phyloP scores from a whole-genome alignment of 2,113 vertebrate species.

The Misgurnus mizolepis region DNA sequence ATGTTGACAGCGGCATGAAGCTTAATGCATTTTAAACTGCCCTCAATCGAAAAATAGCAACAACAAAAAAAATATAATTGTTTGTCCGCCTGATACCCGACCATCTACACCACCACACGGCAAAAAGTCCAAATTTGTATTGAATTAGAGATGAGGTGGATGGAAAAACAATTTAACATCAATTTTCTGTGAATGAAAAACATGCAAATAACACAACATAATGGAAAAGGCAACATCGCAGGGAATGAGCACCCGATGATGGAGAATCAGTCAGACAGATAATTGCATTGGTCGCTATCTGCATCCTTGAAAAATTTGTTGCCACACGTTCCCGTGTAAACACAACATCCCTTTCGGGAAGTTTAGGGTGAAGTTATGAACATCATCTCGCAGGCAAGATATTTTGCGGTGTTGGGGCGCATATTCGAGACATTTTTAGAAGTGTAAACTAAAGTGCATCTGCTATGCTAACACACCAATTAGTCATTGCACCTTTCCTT shows the following conservation, averaged over 20 bases:
- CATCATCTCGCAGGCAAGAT: not conserved
- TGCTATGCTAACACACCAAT: constrained; percentile 9
- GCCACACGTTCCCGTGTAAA: not conserved
- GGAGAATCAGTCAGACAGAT: constrained; percentile 53
- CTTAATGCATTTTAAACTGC: constrained; percentile 18
- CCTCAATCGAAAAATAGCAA: not conserved
- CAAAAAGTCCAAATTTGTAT: constrained; percentile 45
- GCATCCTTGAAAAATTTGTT: constrained; percentile 21
- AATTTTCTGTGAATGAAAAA: constrained; percentile 51
- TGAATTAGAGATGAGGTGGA: constrained; percentile 44
- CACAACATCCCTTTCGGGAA: too few relatives aligned
- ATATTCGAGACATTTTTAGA: not conserved
- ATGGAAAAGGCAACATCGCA: constrained; percentile 39
- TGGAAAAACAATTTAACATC: constrained; percentile 52
- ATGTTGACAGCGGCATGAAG: constrained; percentile 24
- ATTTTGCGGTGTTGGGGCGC: not conserved
- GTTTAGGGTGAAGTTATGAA: not conserved
- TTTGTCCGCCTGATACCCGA: constrained; percentile 29
- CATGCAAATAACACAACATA: constrained; percentile 53
- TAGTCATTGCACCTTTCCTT: constrained; percentile 10
- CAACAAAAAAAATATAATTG: constrained; percentile 18
- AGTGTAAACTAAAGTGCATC: constrained; percentile 4
- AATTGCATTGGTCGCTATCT: constrained; percentile 47
- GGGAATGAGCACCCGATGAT: constrained; percentile 43
- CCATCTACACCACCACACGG: not conserved